A percentile compares a stretch with the other conserved stretches of the same genome.
Conservation (phyloP, 2,113 vertebrate genomes). For the Delphinus delphis region DNA sequence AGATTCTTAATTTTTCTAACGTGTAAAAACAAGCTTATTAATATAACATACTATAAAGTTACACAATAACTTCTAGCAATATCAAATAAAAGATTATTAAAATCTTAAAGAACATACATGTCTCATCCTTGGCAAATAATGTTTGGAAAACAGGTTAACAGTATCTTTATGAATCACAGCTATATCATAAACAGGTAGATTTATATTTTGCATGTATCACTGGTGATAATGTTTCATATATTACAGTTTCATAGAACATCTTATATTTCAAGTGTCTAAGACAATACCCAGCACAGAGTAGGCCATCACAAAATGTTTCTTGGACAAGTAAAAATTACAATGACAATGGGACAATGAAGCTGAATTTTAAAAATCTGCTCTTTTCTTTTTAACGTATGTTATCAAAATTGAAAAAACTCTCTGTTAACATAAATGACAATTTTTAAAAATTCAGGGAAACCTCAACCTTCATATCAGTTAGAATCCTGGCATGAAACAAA, state of each 20-base stretch:
- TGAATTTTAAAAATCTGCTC: neutral
- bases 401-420: neutral
- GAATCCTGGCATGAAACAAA: neutral
- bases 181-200: neutral
- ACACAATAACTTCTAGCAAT: neutral
- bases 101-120: neutral
- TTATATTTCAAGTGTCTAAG: conserved; percentile 2
- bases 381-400: neutral
- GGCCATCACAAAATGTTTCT: neutral
- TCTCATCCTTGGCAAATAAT: neutral
- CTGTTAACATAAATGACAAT: neutral
- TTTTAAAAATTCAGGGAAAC: neutral
- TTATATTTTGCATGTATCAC: neutral
- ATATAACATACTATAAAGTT: neutral
- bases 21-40: neutral
- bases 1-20: neutral
- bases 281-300: neutral
- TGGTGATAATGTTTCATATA: neutral
- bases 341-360: neutral
- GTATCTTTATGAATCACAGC: neutral
- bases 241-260: neutral
- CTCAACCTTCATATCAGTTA: neutral
- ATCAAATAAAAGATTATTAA: neutral
- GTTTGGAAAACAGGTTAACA: neutral
- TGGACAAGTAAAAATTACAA: neutral